A percentile compares a stretch with the other conserved stretches of the same genome.
These are phyloP conservation scores for Planococcus citri DNA, from an alignment of 1,140 invertebrate species.

Conservation along the genomic window DNA sequence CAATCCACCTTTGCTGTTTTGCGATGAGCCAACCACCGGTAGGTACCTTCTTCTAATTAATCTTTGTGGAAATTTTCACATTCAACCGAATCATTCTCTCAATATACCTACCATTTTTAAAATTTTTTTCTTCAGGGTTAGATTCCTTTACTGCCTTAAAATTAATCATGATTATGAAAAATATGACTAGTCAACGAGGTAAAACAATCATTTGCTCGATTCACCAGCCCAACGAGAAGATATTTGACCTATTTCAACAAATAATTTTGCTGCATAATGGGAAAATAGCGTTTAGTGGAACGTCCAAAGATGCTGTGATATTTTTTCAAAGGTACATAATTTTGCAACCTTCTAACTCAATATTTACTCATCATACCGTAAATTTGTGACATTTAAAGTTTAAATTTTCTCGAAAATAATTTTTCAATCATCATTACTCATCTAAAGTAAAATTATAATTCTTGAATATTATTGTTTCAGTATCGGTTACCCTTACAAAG, in stretches of 20 bases:
- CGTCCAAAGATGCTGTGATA: conserved; percentile 50
- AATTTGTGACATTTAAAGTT: no score
- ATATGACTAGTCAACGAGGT: conserved; percentile 45
- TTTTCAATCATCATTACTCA: no score
- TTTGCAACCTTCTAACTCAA: no score
- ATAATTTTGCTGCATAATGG: conserved; percentile 80
- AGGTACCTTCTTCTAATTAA: neutral
- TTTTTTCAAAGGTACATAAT: conserved; percentile 77
- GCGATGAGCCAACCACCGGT: conserved; percentile 92
- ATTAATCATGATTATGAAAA: conserved; percentile 58
- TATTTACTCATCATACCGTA: neutral
- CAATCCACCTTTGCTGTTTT: conserved; percentile 82
- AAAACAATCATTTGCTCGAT: conserved; percentile 90
- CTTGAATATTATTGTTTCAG: conserved; percentile 38
- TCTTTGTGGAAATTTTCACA: neutral
- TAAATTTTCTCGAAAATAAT: no score
- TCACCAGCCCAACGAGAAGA: conserved; percentile 86
- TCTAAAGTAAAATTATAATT: no score
- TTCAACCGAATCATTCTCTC: no score
- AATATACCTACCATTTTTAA: no score
- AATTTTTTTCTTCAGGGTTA: conserved; percentile 44
- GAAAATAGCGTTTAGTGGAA: conserved; percentile 73
- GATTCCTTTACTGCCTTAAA: conserved; percentile 87
- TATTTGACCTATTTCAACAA: conserved; percentile 78
- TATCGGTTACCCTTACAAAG: conserved; percentile 61